Evolutionary conservation across 2,113 vertebrate species (phyloP), one percentile per base, ranked within the genome.

Genomic region (Pao palembangensis): DNA sequence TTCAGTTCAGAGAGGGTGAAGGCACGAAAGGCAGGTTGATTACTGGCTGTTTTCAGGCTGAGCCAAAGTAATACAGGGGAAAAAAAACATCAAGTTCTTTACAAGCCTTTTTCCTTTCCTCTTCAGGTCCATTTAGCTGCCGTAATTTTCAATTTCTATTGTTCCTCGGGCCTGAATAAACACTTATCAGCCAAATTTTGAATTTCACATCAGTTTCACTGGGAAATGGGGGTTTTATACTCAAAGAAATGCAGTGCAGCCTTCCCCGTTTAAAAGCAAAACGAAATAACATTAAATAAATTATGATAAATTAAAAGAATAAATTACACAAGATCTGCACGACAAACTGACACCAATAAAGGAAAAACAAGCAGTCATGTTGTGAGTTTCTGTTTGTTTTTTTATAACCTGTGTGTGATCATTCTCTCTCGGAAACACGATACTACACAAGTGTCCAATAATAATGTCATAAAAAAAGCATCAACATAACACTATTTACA

Each of bases 261-360:
- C 94, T 94, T 93, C 69, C 75, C 72, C 78, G 81, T 81, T 81
- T 81, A 72, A 74, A 76, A 78, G 73, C 61, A 8, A 76, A 75
- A 62, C 8, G 92, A 92, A 94, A 94, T 90, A 94, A 93, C 93
- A 93, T 94, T 91, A 94, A 98, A 98, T 98, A 96, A 96, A 97
- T 98, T 97, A 95, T 93, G 94, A 96, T 97, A 98, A 98, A 98
- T 96, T 97, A 97, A 96, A 96, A 92, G 93, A 96, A 98, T 98
- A 98, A 98, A 97, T 98, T 96, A 98, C 94, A 94, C 93, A 96
- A 95, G 93, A 93, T 95, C 90, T 92, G 95, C 92, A 94, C 93
- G 91, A 91, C 91, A 94, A 79, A 56, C 80, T 85, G 85, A 93
- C 91, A 93, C 92, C 90, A 93, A 92, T 91, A 93, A 91, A 93